phyloP scores from a whole-genome alignment of 2,888 invertebrate species.

The Drosophila atroscutellata region DNA sequence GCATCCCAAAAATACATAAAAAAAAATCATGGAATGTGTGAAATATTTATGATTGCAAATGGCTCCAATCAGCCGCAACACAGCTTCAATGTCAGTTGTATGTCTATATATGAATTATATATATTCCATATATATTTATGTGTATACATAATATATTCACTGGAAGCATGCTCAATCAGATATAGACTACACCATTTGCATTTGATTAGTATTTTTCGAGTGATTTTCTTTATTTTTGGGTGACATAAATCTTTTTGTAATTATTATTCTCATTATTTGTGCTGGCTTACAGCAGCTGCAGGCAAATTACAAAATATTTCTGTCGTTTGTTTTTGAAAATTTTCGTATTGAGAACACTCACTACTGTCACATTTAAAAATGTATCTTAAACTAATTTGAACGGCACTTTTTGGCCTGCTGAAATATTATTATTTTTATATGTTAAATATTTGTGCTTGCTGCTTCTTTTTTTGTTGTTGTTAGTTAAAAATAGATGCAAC shows the following conservation, averaged over 20 bases:
- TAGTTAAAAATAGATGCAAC: constrained; percentile 65
- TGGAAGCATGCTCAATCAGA: constrained; percentile 26
- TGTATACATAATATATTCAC: constrained; percentile 21
- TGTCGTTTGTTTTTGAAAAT: constrained; percentile 52
- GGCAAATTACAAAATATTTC: constrained; percentile 54
- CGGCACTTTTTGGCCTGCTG: constrained; percentile 65
- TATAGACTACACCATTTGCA: not conserved
- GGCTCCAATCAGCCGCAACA: constrained; percentile 15
- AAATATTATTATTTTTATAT: constrained; percentile 62
- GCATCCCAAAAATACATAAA: not conserved
- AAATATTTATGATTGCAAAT: constrained; percentile 23
- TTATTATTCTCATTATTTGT: constrained; percentile 40
- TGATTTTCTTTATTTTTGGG: constrained; percentile 1
- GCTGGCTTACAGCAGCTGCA: constrained; percentile 47
- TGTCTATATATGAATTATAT: constrained; percentile 5
- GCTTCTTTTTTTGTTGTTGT: constrained; percentile 21
- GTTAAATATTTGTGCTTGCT: constrained; percentile 22
- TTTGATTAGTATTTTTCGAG: not conserved
- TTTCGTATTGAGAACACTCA: constrained; percentile 67
- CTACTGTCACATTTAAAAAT: constrained; percentile 84
- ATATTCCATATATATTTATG: not conserved
- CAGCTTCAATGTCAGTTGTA: constrained; percentile 47
- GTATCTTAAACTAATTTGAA: constrained; percentile 81
- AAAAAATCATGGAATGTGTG: not conserved
- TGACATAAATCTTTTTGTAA: constrained; percentile 50